Evolutionary conservation across 2,888 invertebrate species (phyloP).

Genomic region (Drosophila aldrichi): DNA sequence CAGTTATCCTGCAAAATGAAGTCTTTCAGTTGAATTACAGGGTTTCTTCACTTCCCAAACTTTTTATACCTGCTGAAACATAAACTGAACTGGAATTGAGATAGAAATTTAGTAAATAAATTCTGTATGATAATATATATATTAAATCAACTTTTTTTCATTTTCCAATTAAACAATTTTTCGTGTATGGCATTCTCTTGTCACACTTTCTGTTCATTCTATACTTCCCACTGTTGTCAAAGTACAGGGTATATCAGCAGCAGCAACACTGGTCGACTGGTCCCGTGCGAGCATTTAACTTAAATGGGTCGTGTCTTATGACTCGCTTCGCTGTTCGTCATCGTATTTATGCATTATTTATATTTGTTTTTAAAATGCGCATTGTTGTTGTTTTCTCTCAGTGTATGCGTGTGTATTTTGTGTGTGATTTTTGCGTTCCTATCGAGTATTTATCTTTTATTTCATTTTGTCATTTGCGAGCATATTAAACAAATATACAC

Average conservation of each 20-base stretch:
- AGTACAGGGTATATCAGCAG: slow-evolving; percentile 19
- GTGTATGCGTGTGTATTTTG: slow-evolving; percentile 21
- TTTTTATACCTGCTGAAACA: not conserved
- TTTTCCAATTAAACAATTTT: not conserved
- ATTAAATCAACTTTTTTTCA: too few species aligned
- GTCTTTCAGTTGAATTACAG: not conserved
- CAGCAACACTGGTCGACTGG: not conserved
- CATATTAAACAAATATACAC: slow-evolving; percentile 47
- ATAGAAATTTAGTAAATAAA: too few species aligned
- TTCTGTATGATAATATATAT: too few species aligned
- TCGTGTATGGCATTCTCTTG: not conserved
- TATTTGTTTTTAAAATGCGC: slow-evolving; percentile 50
- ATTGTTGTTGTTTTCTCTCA: slow-evolving; percentile 9
- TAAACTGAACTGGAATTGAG: not conserved
- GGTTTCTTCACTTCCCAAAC: not conserved
- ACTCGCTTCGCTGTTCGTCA: slow-evolving; percentile 52
- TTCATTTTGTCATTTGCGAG: slow-evolving; percentile 50
- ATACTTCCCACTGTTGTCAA: not conserved
- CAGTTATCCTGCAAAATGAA: not conserved
- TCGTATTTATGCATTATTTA: slow-evolving; percentile 71
- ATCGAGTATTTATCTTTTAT: slow-evolving; percentile 24
- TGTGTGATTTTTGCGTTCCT: slow-evolving; percentile 34
- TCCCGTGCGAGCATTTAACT: slow-evolving; percentile 60
- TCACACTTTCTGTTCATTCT: not conserved
- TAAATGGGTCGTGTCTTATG: slow-evolving; percentile 69